Percentiles rank a stretch among this genome's conserved stretches.
Conservation (phyloP, 2,888 invertebrate genomes). For the Melanophora roralis region DNA sequence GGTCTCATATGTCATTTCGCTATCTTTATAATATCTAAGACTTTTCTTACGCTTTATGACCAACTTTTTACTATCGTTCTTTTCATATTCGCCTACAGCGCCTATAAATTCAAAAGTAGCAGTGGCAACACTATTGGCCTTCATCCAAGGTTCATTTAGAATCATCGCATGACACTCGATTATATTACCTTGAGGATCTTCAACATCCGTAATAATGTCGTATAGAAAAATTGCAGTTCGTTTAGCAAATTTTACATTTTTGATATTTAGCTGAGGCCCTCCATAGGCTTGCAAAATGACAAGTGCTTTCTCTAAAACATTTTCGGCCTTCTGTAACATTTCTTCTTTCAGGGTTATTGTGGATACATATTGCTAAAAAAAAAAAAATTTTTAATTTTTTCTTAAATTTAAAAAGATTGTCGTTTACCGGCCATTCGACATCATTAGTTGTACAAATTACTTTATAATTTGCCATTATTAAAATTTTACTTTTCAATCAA, state of each 20-base stretch:
- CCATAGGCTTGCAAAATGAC: slow-evolving; percentile 38
- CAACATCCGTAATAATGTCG: slow-evolving; percentile 38
- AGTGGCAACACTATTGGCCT: slow-evolving; percentile 49
- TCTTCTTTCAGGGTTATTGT: slow-evolving; percentile 11
- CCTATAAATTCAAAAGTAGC: slow-evolving; percentile 35
- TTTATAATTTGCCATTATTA: slow-evolving; percentile 40
- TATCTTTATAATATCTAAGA: slow-evolving; percentile 42
- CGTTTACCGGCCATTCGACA: slow-evolving; percentile 50
- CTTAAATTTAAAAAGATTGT: neutral
- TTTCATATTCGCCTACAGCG: neutral
- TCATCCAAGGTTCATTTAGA: slow-evolving; percentile 58
- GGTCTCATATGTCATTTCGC: no score
- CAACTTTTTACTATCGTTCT: neutral
- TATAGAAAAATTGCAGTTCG: slow-evolving; percentile 41
- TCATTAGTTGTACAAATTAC: slow-evolving; percentile 12
- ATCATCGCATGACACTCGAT: slow-evolving; percentile 27
- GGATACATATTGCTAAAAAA: slow-evolving; percentile 41
- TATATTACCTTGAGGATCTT: neutral
- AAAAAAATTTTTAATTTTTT: neutral
- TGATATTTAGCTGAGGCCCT: slow-evolving; percentile 21
- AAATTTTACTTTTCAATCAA: neutral
- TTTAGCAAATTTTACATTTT: slow-evolving; percentile 7
- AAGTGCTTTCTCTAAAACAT: slow-evolving; percentile 40
- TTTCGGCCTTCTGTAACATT: slow-evolving; percentile 23
- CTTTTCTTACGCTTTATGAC: slow-evolving; percentile 46